phyloP scores from a whole-genome alignment of 2,888 invertebrate genomes.

The Oasisia sp. region DNA sequence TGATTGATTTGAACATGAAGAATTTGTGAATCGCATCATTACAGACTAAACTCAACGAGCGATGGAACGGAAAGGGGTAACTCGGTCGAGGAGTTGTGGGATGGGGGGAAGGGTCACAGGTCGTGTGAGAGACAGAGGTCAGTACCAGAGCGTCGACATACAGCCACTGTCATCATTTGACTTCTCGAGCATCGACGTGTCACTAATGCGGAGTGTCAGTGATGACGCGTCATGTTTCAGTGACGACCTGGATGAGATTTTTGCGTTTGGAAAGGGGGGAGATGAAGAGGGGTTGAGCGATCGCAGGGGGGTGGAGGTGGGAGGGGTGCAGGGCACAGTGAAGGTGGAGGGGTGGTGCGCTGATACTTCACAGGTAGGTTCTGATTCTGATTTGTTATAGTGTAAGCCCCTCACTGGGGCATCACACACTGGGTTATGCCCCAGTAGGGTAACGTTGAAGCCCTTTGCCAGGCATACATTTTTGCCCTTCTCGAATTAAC shows the following conservation, averaged over 20 bases:
- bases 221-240: not conserved
- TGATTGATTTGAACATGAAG: not conserved
- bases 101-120: not conserved
- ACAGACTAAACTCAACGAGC: not conserved
- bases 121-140: not conserved
- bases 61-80: not conserved
- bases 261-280: not conserved
- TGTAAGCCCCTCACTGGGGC: no score
- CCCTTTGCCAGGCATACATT: no score
- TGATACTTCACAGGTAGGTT: not conserved
- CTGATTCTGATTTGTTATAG: no score
- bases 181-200: not conserved
- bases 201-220: not conserved
- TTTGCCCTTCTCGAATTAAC: no score
- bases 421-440: no score
- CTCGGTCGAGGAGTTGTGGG: not conserved
- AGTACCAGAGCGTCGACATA: not conserved
- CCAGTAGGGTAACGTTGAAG: no score
- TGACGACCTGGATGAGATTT: not conserved
- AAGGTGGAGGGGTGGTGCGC: not conserved
- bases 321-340: not conserved
- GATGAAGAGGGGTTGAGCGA: not conserved
- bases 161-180: constrained; percentile 9
- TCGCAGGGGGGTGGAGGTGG: not conserved
- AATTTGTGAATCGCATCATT: not conserved